These are phyloP conservation scores for Cremastinae sp. DNA, from an alignment of 2,888 invertebrate genomes.

Conservation along the genomic window DNA sequence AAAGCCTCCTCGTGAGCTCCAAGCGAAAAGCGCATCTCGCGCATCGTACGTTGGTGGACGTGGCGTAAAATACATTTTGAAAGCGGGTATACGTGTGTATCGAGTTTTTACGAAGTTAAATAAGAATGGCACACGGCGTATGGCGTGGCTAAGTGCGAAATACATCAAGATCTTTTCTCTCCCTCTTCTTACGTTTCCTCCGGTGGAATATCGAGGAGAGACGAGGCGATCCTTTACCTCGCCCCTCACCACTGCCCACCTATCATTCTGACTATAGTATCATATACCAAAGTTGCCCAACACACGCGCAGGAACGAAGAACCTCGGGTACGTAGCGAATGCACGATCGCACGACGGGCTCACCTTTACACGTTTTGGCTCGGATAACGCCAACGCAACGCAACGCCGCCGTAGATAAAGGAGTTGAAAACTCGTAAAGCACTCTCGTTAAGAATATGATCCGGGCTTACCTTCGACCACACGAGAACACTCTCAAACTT, in stretches of 20 bases:
- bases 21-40: slow-evolving; percentile 59
- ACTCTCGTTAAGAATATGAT: slow-evolving; percentile 80
- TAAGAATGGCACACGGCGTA: slow-evolving; percentile 65
- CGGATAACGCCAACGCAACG: slow-evolving; percentile 77
- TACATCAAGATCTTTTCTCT: slow-evolving; percentile 75
- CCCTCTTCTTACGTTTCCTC: slow-evolving; percentile 57
- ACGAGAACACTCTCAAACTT: slow-evolving; percentile 64
- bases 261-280: slow-evolving; percentile 29
- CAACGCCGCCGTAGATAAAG: slow-evolving; percentile 78
- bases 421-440: slow-evolving; percentile 76
- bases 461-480: slow-evolving; percentile 77
- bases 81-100: slow-evolving; percentile 1
- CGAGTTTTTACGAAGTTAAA: slow-evolving; percentile 47
- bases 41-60: slow-evolving; percentile 56
- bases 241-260: slow-evolving; percentile 58
- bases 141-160: slow-evolving; percentile 78
- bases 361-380: slow-evolving; percentile 68
- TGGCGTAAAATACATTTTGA: slow-evolving; percentile 13
- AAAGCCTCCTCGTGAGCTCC: slow-evolving; percentile 43
- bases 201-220: slow-evolving; percentile 56
- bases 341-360: slow-evolving; percentile 42
- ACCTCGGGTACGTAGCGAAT: slow-evolving; percentile 18
- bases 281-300: slow-evolving; percentile 11
- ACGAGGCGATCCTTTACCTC: slow-evolving; percentile 59
- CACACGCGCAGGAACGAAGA: background rate